Evolutionary conservation across 2,888 invertebrate species (phyloP), one percentile per base, ranked within the genome.

Genomic region (Ormyrus thymus): DNA sequence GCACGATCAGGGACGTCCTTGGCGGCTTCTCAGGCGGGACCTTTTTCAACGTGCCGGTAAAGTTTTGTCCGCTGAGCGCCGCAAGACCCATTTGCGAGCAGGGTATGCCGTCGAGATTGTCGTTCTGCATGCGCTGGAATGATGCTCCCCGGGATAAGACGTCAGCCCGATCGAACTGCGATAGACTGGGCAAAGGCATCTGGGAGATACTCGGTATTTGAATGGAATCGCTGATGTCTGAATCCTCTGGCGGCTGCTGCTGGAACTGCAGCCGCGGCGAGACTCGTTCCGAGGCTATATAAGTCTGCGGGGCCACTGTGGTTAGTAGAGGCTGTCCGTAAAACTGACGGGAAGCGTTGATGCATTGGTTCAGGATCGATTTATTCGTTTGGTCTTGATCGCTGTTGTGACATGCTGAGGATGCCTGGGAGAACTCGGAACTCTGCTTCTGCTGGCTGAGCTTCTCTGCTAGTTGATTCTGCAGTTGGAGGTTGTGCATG

Each of bases 1-100:
- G 89, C 77, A 87, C 84, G 84, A 88, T 89, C 72, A 89, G 85
- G 4, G 89, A 89, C 1, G 89, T 89, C 78, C 90, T 86, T 29
- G 90, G 90, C 59, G 90, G 90, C 80, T 90, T 90, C 82, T 90
- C 90, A 8, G 90, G 90, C 11, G 90, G 89, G 48, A 90, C 86
- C 76, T 89, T 90, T 84, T 89, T 90, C 81, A 90, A 78, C 0
- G 89, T 89, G 4, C 89, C 89, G 9, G 88, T 86, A 76, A 89
- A 86, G 46, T 76, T 79, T 43, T 62, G 8, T 72, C 62, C 13
- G 48, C 65, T 58, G 61, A 84, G 65, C 48, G 82, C 77, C 9
- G 84, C 68, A 62, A 82, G 58, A 8, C 51, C 69, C 72, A 76
- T 75, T 46, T 70, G 84, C 70, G 64, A 82, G 77, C 83, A 84